A percentile compares a stretch with the other conserved stretches of the same genome.
phyloP scores from a whole-genome alignment of 2,888 invertebrate genomes.

The Diachrysia chrysitis region DNA sequence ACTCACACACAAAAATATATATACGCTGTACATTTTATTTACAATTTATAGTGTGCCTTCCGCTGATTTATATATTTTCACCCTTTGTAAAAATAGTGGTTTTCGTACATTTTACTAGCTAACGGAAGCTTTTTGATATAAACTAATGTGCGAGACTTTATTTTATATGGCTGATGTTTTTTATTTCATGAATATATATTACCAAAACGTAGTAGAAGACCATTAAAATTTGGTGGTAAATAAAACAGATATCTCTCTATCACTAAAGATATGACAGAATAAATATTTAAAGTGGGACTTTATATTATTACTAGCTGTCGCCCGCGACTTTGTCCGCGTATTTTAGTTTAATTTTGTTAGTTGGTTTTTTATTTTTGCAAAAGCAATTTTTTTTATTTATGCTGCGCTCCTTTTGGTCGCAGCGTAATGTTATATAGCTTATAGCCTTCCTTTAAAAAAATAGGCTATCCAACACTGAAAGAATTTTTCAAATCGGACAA shows the following conservation, averaged over 20 bases:
- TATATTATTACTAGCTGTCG: too few species aligned
- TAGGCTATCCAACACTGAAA: too few species aligned
- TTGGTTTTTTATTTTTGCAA: too few species aligned
- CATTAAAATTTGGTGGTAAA: neutral
- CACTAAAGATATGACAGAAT: neutral
- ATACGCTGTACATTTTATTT: slow-evolving; percentile 13
- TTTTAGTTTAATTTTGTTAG: too few species aligned
- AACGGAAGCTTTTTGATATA: slow-evolving; percentile 1
- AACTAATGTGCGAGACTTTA: slow-evolving; percentile 1
- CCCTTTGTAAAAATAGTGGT: slow-evolving; percentile 5
- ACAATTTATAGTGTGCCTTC: slow-evolving; percentile 15
- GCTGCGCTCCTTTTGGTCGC: too few species aligned
- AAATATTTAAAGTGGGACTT: neutral
- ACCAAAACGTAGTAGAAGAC: neutral
- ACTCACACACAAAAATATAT: slow-evolving; percentile 8
- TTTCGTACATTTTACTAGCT: slow-evolving; percentile 8
- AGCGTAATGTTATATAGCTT: too few species aligned
- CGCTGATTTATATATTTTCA: slow-evolving; percentile 28
- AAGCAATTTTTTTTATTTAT: too few species aligned
- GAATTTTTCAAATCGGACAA: too few species aligned
- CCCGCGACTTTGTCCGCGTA: too few species aligned
- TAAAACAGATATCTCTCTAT: neutral
- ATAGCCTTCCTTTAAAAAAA: too few species aligned
- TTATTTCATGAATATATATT: slow-evolving; percentile 8
- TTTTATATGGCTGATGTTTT: neutral